A percentile compares a stretch with the other conserved stretches of the same genome.
Evolutionary conservation across 2,113 vertebrate species (phyloP).

Genomic region (Pionites leucogaster): DNA sequence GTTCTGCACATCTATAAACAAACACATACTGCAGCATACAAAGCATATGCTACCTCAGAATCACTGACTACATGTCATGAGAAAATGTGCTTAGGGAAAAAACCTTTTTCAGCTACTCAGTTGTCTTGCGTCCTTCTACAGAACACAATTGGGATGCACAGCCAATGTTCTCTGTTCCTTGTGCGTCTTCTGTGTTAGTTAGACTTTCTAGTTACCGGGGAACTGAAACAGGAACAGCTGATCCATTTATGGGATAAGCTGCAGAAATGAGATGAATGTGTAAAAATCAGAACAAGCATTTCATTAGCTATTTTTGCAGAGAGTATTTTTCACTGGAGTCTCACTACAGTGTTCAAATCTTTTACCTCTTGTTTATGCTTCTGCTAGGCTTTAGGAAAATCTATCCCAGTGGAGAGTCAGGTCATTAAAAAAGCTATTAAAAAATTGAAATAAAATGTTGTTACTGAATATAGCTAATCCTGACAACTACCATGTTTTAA

Average conservation of each 20-base stretch:
- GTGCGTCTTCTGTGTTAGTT: neutral
- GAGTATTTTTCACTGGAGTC: neutral
- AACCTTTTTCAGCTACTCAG: neutral
- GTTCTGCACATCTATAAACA: neutral
- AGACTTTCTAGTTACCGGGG: neutral
- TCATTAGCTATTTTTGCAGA: neutral
- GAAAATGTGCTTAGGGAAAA: neutral
- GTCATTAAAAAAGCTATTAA: neutral
- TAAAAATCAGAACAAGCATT: neutral
- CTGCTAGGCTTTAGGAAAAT: neutral
- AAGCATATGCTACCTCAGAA: neutral
- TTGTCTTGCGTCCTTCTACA: neutral
- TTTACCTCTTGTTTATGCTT: neutral
- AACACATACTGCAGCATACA: neutral
- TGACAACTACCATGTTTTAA: neutral
- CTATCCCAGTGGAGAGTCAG: neutral
- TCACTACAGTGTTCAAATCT: neutral
- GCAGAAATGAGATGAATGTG: neutral
- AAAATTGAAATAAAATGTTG: neutral
- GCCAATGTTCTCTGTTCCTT: accelerated
- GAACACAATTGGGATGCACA: neutral
- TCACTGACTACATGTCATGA: neutral
- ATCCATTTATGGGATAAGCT: neutral
- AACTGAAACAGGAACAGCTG: neutral
- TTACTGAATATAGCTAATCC: neutral